Conservation (phyloP, 2,113 vertebrate genomes). For the Chaetorhynchus papuensis region DNA sequence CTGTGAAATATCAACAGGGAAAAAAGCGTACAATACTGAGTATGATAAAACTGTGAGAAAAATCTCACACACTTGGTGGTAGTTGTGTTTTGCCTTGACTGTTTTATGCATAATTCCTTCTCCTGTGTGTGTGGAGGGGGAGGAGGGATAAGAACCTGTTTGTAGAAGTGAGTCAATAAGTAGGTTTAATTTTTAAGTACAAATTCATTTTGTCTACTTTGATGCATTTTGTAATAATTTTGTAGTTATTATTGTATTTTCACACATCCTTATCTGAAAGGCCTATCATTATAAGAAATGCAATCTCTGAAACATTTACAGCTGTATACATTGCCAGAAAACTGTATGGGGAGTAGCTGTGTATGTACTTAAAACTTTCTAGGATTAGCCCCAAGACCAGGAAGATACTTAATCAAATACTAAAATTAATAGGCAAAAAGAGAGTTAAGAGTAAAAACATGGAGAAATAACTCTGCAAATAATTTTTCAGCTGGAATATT, state of each 20-base stretch:
- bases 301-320: background rate
- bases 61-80: background rate
- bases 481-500: background rate
- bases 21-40: background rate
- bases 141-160: background rate
- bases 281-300: background rate
- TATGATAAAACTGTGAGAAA: background rate
- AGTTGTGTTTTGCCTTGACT: background rate
- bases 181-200: background rate
- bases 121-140: background rate
- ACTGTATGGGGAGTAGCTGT: background rate
- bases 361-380: background rate
- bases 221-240: background rate
- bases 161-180: background rate
- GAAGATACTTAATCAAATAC: background rate
- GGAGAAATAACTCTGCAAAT: background rate
- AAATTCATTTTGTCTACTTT: background rate
- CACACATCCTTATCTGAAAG: background rate
- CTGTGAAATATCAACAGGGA: background rate
- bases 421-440: background rate
- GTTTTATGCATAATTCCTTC: background rate
- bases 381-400: background rate
- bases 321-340: background rate
- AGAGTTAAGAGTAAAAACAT: background rate
- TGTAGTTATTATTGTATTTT: background rate